Evolutionary conservation across 92 coral and sea anemone genomes (phyloP).

Genomic region (Epizoanthus ramosus): DNA sequence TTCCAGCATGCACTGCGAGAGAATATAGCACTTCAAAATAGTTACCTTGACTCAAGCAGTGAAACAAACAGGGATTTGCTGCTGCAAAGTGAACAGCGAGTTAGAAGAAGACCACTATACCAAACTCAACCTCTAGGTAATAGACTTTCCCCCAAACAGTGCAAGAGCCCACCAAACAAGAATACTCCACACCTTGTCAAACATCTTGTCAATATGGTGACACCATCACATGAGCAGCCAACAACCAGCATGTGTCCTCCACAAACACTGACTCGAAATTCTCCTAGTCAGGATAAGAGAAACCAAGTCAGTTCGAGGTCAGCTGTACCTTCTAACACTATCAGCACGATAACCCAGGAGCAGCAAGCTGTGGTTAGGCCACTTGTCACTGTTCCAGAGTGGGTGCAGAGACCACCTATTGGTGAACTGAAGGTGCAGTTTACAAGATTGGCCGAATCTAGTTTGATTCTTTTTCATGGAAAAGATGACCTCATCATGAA

Average conservation of each 20-base stretch:
- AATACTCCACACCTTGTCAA: not conserved
- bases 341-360: not conserved
- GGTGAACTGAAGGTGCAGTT: slow-evolving; percentile 46
- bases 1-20: not conserved
- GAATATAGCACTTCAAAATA: not conserved
- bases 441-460: slow-evolving; percentile 31
- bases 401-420: slow-evolving; percentile 62
- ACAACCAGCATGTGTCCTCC: not conserved
- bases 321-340: not conserved
- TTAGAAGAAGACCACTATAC: slow-evolving; percentile 22
- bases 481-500: slow-evolving; percentile 24
- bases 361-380: not conserved
- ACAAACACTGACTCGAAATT: not conserved
- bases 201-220: not conserved
- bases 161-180: not conserved
- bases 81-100: not conserved
- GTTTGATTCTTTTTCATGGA: slow-evolving; percentile 60
- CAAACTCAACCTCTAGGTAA: not conserved
- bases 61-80: not conserved
- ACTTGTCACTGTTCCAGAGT: slow-evolving; percentile 45
- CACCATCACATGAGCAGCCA: not conserved
- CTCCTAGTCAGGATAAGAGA: not conserved
- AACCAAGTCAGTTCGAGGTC: not conserved
- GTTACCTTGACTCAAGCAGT: not conserved
- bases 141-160: not conserved